Base-by-base conservation (phyloP, 2,888 invertebrate genomes). In the Tupiocoris notatus region DNA sequence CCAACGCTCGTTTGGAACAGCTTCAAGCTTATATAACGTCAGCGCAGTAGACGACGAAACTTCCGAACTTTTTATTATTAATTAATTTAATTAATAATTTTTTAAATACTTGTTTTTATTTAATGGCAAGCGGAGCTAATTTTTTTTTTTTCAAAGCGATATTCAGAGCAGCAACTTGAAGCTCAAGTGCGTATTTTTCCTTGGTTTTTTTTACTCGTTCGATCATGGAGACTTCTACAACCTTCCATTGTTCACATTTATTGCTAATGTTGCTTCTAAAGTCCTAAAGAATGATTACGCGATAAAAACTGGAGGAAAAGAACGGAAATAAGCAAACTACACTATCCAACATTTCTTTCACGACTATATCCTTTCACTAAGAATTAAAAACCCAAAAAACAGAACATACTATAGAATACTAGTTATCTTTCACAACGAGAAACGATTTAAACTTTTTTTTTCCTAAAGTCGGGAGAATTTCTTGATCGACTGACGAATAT, bases 191-290 rank as follows among this genome's bases (percentile, higher is more conserved):
- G 56, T 57, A 71, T n/a, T n/a, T n/a, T n/a, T n/a, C n/a, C n/a
- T n/a, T n/a, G n/a, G n/a, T n/a, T n/a, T n/a, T n/a, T n/a, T n/a
- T n/a, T 17, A 20, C 24, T 62, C 12, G 39, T 39, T 39, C 39
- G 22, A 67, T 73, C 73, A 73, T 62, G 65, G 65, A 65, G 39
- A 39, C 18, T 20, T 61, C 73, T 73, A 73, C 73, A 73, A 73
- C 73, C 73, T 73, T 73, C 73, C 73, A 73, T 73, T 73, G 61
- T 73, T 73, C 73, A 73, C 73, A 62, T 73, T 67, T 73, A 73
- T 73, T 73, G 73, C 73, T 73, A 73, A 73, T 62, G 73, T 73
- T 73, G 73, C 73, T 39, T 73, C 73, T 73, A 62, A 39, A 62
- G 61, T 73, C 54, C 73, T 73, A 73, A 54, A 54, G 73, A 73